Percentiles rank a stretch among this genome's conserved stretches.
These are phyloP conservation scores for Cheilosia vernalis DNA, from an alignment of 2,888 invertebrate species.

Conservation along the genomic window DNA sequence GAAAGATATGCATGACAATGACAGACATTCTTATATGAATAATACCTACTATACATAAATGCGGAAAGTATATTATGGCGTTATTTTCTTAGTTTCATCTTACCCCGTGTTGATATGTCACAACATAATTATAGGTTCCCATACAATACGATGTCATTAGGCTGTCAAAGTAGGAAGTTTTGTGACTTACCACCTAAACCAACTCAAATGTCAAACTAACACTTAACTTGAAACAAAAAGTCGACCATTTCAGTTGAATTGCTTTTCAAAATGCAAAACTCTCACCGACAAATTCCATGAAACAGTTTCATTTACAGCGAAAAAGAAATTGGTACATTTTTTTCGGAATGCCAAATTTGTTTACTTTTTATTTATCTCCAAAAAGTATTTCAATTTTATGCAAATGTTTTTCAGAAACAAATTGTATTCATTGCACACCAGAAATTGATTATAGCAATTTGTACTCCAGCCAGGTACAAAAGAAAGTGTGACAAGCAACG, in stretches of 20 bases:
- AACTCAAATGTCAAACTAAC: background rate
- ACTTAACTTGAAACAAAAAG: conserved; percentile 21
- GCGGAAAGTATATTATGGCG: too few relatives aligned
- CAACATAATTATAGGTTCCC: too few relatives aligned
- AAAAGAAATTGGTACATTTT: conserved; percentile 45
- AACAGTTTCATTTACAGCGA: conserved; percentile 14
- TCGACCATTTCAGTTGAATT: too few relatives aligned
- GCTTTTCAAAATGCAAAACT: conserved; percentile 14
- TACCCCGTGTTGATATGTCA: too few relatives aligned
- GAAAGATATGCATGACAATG: too few relatives aligned
- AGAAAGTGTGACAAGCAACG: conserved; percentile 61
- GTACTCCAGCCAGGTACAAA: conserved; percentile 40
- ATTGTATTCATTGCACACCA: conserved; percentile 45
- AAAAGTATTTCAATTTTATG: conserved; percentile 42
- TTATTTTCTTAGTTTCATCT: too few relatives aligned
- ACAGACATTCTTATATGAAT: too few relatives aligned
- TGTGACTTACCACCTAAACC: background rate
- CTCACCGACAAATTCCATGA: conserved; percentile 42
- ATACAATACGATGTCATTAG: too few relatives aligned
- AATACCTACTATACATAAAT: too few relatives aligned
- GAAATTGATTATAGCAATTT: conserved; percentile 18
- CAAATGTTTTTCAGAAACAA: background rate
- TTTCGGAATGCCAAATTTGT: conserved; percentile 20
- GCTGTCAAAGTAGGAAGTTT: too few relatives aligned
- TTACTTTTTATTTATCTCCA: conserved; percentile 11